Percentiles rank a stretch among this genome's conserved stretches.
Evolutionary conservation across 2,888 invertebrate genomes (phyloP).

Genomic region (Ectemnius continuus): DNA sequence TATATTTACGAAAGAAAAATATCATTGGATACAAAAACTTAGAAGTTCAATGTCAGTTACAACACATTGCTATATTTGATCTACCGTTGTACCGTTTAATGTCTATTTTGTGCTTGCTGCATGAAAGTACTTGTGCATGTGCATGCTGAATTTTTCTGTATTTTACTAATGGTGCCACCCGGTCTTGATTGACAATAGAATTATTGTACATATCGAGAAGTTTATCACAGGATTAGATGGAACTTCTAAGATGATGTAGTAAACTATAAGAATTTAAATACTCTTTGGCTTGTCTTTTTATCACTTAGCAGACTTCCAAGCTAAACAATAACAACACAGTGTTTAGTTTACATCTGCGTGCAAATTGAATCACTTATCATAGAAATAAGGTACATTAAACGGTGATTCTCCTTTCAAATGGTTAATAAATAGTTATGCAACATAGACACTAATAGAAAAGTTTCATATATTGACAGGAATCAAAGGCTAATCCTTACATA

Average conservation of each 20-base stretch:
- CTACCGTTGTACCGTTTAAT: no score
- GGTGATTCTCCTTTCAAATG: background rate
- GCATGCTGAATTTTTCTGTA: no score
- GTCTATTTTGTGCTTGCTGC: no score
- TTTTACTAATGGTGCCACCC: no score
- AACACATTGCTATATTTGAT: no score
- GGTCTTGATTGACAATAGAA: background rate
- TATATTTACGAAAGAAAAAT: no score
- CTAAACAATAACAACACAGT: background rate
- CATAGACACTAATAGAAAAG: background rate
- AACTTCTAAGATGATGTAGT: slow-evolving; percentile 36
- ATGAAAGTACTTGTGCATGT: no score
- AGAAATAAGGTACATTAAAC: no score
- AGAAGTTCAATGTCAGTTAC: no score
- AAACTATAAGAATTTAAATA: slow-evolving; percentile 15
- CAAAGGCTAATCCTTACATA: background rate
- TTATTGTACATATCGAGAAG: slow-evolving; percentile 21
- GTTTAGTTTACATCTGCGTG: background rate
- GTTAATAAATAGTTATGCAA: slow-evolving; percentile 1
- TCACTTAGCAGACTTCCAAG: background rate
- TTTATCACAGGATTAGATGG: slow-evolving; percentile 32
- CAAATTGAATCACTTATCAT: background rate
- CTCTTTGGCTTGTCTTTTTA: background rate
- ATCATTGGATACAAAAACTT: no score
- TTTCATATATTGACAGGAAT: background rate